Conservation (phyloP, 2,888 invertebrate species). For the Tachina fera region DNA sequence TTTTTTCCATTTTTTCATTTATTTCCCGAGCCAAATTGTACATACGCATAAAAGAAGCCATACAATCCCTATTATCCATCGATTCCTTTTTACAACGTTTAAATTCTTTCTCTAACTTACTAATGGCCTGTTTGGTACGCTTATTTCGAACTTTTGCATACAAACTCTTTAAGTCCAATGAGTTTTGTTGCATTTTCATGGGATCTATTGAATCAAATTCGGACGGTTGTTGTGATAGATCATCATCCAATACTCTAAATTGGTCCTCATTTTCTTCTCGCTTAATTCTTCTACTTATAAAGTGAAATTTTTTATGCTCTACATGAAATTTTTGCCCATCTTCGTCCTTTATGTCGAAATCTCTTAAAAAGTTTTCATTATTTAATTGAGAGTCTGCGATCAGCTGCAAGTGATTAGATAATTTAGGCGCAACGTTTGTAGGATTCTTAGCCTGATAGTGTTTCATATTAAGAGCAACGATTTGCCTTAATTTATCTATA, state of each 20-base stretch:
- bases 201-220: conserved; percentile 76
- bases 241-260: background rate
- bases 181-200: conserved; percentile 72
- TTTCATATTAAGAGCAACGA: conserved; percentile 73
- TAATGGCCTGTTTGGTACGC: conserved; percentile 76
- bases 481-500: conserved; percentile 75
- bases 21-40: conserved; percentile 80
- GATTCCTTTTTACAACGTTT: conserved; percentile 78
- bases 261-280: conserved; percentile 11
- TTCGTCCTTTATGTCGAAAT: conserved; percentile 18
- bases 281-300: conserved; percentile 44
- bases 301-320: conserved; percentile 44
- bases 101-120: conserved; percentile 77
- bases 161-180: conserved; percentile 75
- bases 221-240: conserved; percentile 4
- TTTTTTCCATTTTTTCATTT: conserved; percentile 79
- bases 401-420: conserved; percentile 57
- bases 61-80: conserved; percentile 75
- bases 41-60: conserved; percentile 79
- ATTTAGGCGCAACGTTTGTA: conserved; percentile 57
- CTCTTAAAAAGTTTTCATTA: conserved; percentile 45
- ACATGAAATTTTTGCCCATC: conserved; percentile 67
- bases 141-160: conserved; percentile 78
- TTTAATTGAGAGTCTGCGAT: conserved; percentile 25
- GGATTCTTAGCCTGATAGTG: conserved; percentile 70